Evolutionary conservation across 2,113 vertebrate genomes (phyloP).

Genomic region (Mesembrinibis cayennensis): DNA sequence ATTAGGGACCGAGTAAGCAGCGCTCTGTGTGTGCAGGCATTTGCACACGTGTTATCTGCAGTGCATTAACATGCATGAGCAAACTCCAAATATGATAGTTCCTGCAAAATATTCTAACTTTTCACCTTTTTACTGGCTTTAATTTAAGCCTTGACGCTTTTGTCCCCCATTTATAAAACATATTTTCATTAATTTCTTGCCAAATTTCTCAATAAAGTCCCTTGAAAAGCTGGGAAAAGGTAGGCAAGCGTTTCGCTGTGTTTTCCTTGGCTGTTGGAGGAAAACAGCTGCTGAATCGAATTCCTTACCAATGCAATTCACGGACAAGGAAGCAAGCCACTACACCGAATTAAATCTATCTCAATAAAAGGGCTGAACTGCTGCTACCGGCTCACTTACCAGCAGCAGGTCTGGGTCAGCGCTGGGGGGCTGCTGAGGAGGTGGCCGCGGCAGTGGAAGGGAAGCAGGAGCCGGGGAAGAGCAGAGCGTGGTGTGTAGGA

Average conservation of each 20-base stretch:
- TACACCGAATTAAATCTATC: accelerated
- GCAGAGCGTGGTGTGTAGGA: background rate
- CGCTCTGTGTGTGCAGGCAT: accelerated
- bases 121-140: background rate
- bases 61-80: accelerated
- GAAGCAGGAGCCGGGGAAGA: background rate
- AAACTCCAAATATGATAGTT: accelerated
- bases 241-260: accelerated
- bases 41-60: accelerated
- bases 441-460: accelerated
- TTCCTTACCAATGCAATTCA: too few relatives aligned
- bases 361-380: background rate
- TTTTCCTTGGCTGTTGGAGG: background rate
- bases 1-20: accelerated
- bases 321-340: accelerated
- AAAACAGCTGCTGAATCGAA: background rate
- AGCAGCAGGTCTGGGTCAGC: background rate
- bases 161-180: accelerated
- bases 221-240: background rate
- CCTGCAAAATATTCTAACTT: background rate
- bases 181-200: background rate
- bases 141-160: background rate
- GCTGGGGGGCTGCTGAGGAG: background rate
- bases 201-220: background rate
- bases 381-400: background rate